Evolutionary conservation across 2,888 invertebrate genomes (phyloP), one percentile per base, ranked within the genome.

Genomic region (Mamestra brassicae): DNA sequence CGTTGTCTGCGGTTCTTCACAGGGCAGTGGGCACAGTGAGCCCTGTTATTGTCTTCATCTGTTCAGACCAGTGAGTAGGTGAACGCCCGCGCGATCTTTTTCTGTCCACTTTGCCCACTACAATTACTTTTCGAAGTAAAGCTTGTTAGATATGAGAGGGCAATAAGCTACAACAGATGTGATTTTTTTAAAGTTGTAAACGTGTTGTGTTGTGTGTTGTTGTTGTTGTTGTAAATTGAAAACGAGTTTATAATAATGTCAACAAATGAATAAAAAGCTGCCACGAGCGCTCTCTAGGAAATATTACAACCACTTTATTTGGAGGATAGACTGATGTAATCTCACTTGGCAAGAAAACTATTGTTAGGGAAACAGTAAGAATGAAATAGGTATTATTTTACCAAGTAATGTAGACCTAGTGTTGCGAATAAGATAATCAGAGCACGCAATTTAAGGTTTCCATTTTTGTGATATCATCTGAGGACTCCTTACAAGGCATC

Each of bases 401-500:
- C n/a, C 34, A 47, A 15, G 47, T 26, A 38, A 26, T 50, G 17
- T 36, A 60, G 38, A 26, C 5, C 47, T n/a, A 7, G 26, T 45
- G 17, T 60, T 63, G 61, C 47, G 10, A 17, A 63, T 71, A 52
- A 57, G 45, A 68, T 68, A 67, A 50, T 1, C 42, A 65, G 52
- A 68, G 58, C 83, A 73, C 73, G 65, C 57, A 68, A 34, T 42
- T 4, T 34, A 76, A 7, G 72, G 68, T 45, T 58, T 36, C 45
- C 52, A 65, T 83, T 72, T 58, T 54, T 61, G 55, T 6, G 68
- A 73, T 83, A 69, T 3, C 57, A 72, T 78, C 78, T 42, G 2
- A 45, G n/a, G 60, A 47, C 47, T 68, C 38, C 68, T 3, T 50
- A 72, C 57, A 68, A 63, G 65, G 42, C 61, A 62, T 69, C 3